Conservation (phyloP, 2,797 vertebrate genomes). For the Eulemur coronatus region DNA sequence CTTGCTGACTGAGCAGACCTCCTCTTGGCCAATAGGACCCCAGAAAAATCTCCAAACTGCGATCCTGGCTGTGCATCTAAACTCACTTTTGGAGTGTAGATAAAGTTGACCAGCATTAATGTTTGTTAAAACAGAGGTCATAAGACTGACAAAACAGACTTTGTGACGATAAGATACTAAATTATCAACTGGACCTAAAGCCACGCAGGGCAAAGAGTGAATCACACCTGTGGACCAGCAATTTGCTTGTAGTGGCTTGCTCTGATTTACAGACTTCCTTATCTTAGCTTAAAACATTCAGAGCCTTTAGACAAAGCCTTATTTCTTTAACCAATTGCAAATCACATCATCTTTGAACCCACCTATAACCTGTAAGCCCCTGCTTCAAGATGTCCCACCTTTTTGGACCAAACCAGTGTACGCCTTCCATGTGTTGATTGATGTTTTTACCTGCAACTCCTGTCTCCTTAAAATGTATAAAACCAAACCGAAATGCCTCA, state of each 20-base stretch:
- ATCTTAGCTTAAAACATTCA: no score
- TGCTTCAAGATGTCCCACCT: background rate
- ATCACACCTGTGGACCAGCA: no score
- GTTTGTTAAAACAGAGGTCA: background rate
- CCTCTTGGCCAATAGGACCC: background rate
- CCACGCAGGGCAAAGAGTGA: background rate
- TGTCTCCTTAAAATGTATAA: background rate
- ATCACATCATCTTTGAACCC: background rate
- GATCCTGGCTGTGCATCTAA: background rate
- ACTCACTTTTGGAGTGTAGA: background rate
- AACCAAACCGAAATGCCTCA: background rate
- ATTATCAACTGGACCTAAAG: no score
- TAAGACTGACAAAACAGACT: background rate
- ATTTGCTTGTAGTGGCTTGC: no score
- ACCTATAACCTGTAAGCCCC: background rate
- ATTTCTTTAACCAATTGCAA: background rate
- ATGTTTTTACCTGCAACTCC: background rate
- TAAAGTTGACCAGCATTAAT: background rate
- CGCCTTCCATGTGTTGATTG: background rate
- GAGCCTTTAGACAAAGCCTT: no score
- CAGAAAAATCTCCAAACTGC: background rate
- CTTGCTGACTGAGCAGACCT: background rate
- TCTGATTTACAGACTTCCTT: no score
- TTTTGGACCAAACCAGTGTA: background rate
- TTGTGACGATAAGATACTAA: background rate